Evolutionary conservation across 1,140 invertebrate species (phyloP).

Genomic region (Macrobrachium rosenbergii): DNA sequence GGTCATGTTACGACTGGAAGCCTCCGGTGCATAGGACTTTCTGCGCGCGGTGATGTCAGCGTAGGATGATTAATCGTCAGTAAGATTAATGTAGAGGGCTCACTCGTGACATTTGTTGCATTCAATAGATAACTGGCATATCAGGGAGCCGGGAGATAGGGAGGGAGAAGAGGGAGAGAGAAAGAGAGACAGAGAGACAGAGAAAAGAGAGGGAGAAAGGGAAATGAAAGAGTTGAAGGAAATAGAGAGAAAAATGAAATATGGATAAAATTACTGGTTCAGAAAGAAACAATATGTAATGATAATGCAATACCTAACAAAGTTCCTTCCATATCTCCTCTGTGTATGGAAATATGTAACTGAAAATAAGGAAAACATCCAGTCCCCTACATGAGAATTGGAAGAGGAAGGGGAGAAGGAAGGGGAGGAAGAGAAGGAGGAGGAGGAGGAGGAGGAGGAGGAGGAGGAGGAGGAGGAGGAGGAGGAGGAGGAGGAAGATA

Average conservation of each 20-base stretch:
- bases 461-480: neutral
- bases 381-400: neutral
- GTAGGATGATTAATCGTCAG: slow-evolving; percentile 56
- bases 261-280: neutral
- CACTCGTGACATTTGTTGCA: slow-evolving; percentile 62
- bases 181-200: too few species aligned
- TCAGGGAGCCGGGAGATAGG: slow-evolving; percentile 7
- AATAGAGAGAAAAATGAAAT: neutral
- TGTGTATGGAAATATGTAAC: neutral
- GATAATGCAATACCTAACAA: neutral
- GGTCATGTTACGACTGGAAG: neutral
- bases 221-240: neutral
- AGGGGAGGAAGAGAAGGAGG: too few species aligned
- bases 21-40: neutral
- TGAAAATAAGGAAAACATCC: neutral
- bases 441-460: neutral
- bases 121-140: slow-evolving; percentile 62
- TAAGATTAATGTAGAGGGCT: slow-evolving; percentile 60
- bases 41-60: slow-evolving; percentile 43
- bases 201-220: neutral
- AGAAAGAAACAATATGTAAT: neutral
- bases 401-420: neutral
- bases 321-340: neutral
- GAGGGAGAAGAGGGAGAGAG: neutral
- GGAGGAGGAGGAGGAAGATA: neutral